phyloP scores from a whole-genome alignment of 2,113 vertebrate genomes.

The Podiceps cristatus region DNA sequence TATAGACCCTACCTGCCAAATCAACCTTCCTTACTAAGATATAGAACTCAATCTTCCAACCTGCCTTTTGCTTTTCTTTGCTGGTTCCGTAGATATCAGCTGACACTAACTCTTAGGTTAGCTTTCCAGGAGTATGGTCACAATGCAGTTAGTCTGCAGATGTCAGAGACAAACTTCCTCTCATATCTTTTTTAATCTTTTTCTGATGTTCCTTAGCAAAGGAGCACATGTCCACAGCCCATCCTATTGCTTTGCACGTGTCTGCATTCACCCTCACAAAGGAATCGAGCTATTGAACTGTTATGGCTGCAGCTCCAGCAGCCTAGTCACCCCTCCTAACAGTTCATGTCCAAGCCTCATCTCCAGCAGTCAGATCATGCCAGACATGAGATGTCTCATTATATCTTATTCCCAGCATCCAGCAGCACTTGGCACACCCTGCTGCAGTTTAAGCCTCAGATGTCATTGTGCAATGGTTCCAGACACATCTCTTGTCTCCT shows the following conservation, averaged over 20 bases:
- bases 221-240: neutral
- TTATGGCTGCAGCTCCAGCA: neutral
- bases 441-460: neutral
- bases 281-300: neutral
- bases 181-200: neutral
- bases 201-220: neutral
- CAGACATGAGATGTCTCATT: conserved; percentile 19
- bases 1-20: neutral
- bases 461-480: conserved; percentile 1
- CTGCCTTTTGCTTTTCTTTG: neutral
- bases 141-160: neutral
- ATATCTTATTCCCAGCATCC: neutral
- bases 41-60: neutral
- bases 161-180: neutral
- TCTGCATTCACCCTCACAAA: neutral
- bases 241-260: neutral
- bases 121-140: neutral
- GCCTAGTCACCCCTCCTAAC: neutral
- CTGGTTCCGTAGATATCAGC: neutral
- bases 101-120: neutral
- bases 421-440: neutral
- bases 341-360: neutral
- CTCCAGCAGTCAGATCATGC: neutral
- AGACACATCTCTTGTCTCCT: neutral
- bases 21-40: neutral